Evolutionary conservation across 2,797 vertebrate genomes (phyloP).

Genomic region (Denticeps clupeoides): DNA sequence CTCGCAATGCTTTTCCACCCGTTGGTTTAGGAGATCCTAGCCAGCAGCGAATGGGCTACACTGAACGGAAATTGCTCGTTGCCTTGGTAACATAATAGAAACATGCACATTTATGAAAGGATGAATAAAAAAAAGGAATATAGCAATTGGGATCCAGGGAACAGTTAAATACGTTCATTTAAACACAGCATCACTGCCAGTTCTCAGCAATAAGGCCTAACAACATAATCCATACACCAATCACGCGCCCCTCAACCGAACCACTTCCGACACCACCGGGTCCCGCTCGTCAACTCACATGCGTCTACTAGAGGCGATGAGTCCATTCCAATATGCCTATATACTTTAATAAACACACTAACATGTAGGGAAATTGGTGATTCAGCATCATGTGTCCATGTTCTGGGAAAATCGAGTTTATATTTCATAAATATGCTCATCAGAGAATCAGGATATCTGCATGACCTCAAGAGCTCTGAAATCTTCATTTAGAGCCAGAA

Average conservation of each 20-base stretch:
- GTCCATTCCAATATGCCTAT: too few species aligned
- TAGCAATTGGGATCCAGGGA: constrained; percentile 34
- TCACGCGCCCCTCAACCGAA: constrained; percentile 20
- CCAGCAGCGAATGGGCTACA: constrained; percentile 32
- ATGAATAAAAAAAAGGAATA: constrained; percentile 31
- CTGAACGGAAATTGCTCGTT: constrained; percentile 43
- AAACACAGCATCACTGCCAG: constrained; percentile 33
- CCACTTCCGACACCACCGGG: background rate
- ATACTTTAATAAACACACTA: too few species aligned
- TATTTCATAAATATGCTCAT: too few species aligned
- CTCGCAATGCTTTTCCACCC: constrained; percentile 33
- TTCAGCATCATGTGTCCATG: too few species aligned
- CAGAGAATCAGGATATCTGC: too few species aligned
- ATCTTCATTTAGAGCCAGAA: constrained; percentile 18
- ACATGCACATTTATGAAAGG: constrained; percentile 47
- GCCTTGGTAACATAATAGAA: constrained; percentile 57
- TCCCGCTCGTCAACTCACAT: too few species aligned
- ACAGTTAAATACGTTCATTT: constrained; percentile 42
- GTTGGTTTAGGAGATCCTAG: constrained; percentile 39
- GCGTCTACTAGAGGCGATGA: too few species aligned
- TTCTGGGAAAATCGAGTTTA: too few species aligned
- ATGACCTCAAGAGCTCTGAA: constrained; percentile 15
- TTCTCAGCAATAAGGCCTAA: constrained; percentile 36
- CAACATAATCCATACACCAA: constrained; percentile 40
- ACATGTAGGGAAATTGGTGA: too few species aligned